These are phyloP conservation scores for Agrochola litura DNA, from an alignment of 2,888 invertebrate genomes.

Conservation along the genomic window DNA sequence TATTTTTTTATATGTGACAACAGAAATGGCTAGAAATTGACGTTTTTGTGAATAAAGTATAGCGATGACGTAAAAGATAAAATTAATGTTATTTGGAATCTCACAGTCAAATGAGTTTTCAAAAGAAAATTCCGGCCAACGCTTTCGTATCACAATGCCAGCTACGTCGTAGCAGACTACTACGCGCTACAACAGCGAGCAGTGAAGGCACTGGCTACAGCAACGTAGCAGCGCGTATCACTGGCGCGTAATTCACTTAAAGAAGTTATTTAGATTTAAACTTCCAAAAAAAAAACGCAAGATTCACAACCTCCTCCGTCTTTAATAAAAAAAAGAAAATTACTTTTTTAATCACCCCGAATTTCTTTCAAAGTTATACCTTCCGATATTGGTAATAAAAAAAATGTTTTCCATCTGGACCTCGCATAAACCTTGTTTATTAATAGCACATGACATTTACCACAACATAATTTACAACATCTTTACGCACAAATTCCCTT, in stretches of 20 bases:
- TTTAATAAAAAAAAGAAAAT: background rate
- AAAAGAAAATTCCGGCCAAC: background rate
- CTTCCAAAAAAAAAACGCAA: too few relatives aligned
- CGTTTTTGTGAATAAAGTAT: background rate
- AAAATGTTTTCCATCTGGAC: background rate
- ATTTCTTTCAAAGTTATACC: background rate
- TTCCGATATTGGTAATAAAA: constrained; percentile 1
- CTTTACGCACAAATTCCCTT: background rate
- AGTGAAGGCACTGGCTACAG: background rate
- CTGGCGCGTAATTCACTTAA: too few relatives aligned
- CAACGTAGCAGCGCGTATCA: too few relatives aligned
- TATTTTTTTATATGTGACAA: background rate
- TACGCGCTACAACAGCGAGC: constrained; percentile 13
- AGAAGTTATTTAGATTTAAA: too few relatives aligned
- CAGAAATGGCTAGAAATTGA: background rate
- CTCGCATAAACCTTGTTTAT: constrained; percentile 8
- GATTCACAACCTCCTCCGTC: too few relatives aligned
- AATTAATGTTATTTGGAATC: background rate
- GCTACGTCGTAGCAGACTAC: constrained; percentile 30
- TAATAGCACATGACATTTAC: constrained; percentile 27
- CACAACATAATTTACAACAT: constrained; percentile 21
- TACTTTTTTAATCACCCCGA: background rate
- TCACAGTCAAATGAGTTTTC: background rate
- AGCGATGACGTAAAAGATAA: background rate
- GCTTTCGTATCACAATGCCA: background rate